These are phyloP conservation scores for Danaus plexippus DNA, from an alignment of 1,140 invertebrate species.

Conservation along the genomic window DNA sequence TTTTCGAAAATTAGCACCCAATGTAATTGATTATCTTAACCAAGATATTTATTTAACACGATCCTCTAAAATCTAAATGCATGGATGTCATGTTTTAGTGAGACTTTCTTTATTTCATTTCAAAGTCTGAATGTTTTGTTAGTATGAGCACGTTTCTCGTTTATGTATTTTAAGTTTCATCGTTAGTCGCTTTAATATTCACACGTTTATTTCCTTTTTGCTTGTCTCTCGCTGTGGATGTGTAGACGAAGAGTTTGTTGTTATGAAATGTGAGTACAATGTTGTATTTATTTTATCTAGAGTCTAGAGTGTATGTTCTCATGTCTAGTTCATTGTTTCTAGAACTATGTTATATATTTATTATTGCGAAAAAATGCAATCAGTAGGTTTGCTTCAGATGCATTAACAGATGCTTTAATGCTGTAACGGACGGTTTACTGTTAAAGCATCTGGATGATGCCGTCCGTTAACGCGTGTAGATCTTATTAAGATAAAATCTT, in stretches of 20 bases:
- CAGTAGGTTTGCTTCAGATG: too few relatives aligned
- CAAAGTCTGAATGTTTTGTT: not conserved
- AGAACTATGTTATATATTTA: too few relatives aligned
- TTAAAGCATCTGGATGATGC: too few relatives aligned
- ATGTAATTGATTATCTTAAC: not conserved
- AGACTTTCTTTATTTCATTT: conserved; percentile 6
- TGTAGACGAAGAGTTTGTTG: conserved; percentile 51
- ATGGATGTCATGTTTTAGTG: conserved; percentile 1
- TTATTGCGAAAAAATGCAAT: too few relatives aligned
- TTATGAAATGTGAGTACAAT: conserved; percentile 49
- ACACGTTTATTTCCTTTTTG: conserved; percentile 30
- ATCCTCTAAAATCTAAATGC: not conserved
- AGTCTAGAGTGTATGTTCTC: not conserved
- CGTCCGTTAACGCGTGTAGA: too few relatives aligned
- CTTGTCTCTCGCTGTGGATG: conserved; percentile 32
- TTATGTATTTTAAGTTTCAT: too few relatives aligned
- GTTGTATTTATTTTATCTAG: conserved; percentile 23
- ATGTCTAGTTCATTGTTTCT: too few relatives aligned
- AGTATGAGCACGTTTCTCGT: not conserved
- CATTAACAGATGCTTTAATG: too few relatives aligned
- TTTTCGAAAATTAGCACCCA: too few relatives aligned
- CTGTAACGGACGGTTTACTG: too few relatives aligned
- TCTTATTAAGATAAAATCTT: too few relatives aligned
- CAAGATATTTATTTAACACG: not conserved
- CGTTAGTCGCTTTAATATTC: not conserved